A percentile compares a stretch with the other conserved stretches of the same genome.
phyloP scores from a whole-genome alignment of 2,888 invertebrate species.

The Myopa tessellatipennis region DNA sequence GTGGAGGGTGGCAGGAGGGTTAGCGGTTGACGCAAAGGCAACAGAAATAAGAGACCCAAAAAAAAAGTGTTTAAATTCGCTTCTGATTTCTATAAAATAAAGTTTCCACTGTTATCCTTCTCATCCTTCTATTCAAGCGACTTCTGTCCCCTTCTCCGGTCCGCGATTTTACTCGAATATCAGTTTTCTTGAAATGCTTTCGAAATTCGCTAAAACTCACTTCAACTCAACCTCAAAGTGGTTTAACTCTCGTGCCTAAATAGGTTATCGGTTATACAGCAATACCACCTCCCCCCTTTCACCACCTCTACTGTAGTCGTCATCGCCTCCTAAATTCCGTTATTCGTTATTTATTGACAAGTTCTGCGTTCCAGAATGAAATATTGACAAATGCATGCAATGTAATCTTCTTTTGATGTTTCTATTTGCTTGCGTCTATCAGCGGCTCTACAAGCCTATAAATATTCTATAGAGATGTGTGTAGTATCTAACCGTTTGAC shows the following conservation, averaged over 20 bases:
- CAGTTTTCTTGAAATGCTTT: no score
- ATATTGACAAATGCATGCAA: constrained; percentile 22
- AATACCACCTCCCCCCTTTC: background rate
- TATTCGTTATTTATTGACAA: constrained; percentile 30
- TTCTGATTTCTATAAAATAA: no score
- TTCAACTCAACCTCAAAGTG: background rate
- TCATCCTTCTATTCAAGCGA: no score
- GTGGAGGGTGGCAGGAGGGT: background rate
- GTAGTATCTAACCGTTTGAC: background rate
- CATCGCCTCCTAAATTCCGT: no score
- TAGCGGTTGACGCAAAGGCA: background rate
- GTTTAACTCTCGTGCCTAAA: background rate
- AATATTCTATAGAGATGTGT: background rate
- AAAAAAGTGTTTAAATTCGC: no score
- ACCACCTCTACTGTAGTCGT: no score
- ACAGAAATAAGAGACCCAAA: background rate
- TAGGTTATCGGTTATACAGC: background rate
- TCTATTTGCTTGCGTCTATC: constrained; percentile 1
- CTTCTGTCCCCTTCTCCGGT: no score
- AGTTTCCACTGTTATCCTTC: no score
- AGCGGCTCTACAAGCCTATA: background rate
- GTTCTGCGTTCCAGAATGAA: constrained; percentile 28
- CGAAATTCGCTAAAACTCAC: background rate
- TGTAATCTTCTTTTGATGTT: constrained; percentile 24
- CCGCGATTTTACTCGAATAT: no score